Conservation (phyloP, 2,888 invertebrate species). For the Torymus auratus region DNA sequence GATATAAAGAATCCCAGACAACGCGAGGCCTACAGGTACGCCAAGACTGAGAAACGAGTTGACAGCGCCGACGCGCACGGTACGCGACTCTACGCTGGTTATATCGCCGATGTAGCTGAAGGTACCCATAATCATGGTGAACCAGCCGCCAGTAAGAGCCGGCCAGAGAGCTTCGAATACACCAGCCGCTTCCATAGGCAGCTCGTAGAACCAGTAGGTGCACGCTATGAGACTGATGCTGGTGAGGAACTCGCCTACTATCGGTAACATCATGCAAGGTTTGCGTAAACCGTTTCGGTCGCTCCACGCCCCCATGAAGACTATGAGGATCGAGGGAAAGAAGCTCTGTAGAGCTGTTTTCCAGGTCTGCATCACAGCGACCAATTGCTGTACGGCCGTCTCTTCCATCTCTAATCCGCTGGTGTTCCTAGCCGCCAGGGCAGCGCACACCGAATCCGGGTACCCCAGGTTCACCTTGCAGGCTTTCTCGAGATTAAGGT, state of each 20-base stretch:
- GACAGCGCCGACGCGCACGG: slow-evolving; percentile 90
- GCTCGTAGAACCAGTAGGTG: slow-evolving; percentile 87
- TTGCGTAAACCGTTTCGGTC: slow-evolving; percentile 82
- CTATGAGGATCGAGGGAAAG: slow-evolving; percentile 87
- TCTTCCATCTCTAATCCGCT: slow-evolving; percentile 82
- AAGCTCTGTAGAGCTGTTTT: slow-evolving; percentile 90
- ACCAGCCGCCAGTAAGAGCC: slow-evolving; percentile 90
- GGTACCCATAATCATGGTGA: slow-evolving; percentile 93
- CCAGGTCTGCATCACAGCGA: slow-evolving; percentile 90
- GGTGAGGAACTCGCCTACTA: slow-evolving; percentile 88
- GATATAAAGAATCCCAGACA: slow-evolving; percentile 88
- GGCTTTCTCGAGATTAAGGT: slow-evolving; percentile 90
- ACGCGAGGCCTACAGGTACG: slow-evolving; percentile 91
- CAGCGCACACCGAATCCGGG: slow-evolving; percentile 85
- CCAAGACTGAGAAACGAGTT: slow-evolving; percentile 93
- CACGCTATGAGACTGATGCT: slow-evolving; percentile 87
- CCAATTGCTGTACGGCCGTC: slow-evolving; percentile 79
- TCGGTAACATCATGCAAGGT: slow-evolving; percentile 90
- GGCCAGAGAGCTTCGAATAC: slow-evolving; percentile 89
- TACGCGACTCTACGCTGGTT: slow-evolving; percentile 89
- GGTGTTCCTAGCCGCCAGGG: slow-evolving; percentile 85
- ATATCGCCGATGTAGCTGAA: slow-evolving; percentile 94
- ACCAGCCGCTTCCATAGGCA: slow-evolving; percentile 89
- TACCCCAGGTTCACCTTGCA: slow-evolving; percentile 89
- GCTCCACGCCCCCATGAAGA: slow-evolving; percentile 87